Percentiles rank a stretch among this genome's conserved stretches.
Conservation (phyloP, 2,113 vertebrate species). For the Trematocara stigmaticum region DNA sequence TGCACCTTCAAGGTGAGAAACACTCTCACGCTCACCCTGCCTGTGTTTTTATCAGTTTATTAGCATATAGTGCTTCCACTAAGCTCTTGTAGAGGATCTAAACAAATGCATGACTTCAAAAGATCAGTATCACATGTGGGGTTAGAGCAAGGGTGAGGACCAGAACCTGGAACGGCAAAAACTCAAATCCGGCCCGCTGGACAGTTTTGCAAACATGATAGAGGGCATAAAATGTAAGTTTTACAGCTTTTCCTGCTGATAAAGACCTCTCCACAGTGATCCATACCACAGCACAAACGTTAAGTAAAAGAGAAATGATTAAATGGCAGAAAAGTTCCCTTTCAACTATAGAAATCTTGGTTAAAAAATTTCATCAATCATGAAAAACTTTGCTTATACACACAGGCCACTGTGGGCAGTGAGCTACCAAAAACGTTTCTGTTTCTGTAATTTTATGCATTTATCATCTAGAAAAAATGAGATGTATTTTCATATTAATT, state of each 20-base stretch:
- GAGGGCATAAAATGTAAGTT: not conserved
- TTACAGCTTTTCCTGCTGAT: not conserved
- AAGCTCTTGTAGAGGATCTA: not conserved
- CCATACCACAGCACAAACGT: not conserved
- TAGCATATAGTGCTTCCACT: not conserved
- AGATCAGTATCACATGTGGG: not conserved
- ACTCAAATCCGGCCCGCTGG: not conserved
- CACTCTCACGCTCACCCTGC: not conserved
- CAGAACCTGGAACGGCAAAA: not conserved
- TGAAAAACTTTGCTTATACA: not conserved
- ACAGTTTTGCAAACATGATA: not conserved
- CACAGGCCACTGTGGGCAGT: not conserved
- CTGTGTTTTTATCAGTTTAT: not conserved
- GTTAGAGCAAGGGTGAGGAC: not conserved
- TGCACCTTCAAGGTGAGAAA: conserved; percentile 73
- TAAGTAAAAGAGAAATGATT: not conserved
- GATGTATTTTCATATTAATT: not conserved
- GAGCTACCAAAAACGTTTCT: not conserved
- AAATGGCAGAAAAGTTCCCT: not conserved
- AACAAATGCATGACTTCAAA: not conserved
- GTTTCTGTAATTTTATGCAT: not conserved
- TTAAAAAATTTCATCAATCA: not conserved
- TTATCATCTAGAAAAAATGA: not conserved
- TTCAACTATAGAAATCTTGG: not conserved
- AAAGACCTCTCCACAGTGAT: not conserved